phyloP scores from a whole-genome alignment of 1,140 invertebrate species.

The Muscidifurax raptorellus region DNA sequence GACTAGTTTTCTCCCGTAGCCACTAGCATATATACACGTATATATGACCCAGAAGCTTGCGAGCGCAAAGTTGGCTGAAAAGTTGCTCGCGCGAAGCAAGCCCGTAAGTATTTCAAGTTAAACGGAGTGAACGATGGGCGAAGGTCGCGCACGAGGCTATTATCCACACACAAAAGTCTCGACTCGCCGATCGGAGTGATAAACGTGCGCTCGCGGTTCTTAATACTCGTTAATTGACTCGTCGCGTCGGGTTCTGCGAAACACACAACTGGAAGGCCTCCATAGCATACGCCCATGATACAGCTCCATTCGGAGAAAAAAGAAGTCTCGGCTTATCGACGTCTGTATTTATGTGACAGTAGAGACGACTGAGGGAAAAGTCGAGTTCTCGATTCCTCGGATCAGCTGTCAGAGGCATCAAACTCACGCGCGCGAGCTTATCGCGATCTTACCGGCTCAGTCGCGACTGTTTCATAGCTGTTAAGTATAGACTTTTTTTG shows the following conservation, averaged over 20 bases:
- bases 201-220: neutral
- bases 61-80: neutral
- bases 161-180: no score
- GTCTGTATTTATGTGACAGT: neutral
- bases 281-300: neutral
- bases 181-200: neutral
- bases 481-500: neutral
- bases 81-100: neutral
- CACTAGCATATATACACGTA: no score
- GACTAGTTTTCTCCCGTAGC: no score
- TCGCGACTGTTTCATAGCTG: neutral
- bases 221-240: slow-evolving; percentile 1
- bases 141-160: neutral
- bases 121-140: neutral
- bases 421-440: neutral
- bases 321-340: neutral
- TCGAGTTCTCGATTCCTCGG: neutral
- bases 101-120: neutral
- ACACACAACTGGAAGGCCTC: neutral
- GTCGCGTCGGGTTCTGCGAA: neutral
- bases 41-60: neutral
- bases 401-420: neutral
- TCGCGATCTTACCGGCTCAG: neutral
- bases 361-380: neutral
- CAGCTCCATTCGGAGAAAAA: neutral